Percentiles rank a stretch among this genome's conserved stretches.
Conservation (phyloP, 2,113 vertebrate species). For the Nyctereutes procyonoides region DNA sequence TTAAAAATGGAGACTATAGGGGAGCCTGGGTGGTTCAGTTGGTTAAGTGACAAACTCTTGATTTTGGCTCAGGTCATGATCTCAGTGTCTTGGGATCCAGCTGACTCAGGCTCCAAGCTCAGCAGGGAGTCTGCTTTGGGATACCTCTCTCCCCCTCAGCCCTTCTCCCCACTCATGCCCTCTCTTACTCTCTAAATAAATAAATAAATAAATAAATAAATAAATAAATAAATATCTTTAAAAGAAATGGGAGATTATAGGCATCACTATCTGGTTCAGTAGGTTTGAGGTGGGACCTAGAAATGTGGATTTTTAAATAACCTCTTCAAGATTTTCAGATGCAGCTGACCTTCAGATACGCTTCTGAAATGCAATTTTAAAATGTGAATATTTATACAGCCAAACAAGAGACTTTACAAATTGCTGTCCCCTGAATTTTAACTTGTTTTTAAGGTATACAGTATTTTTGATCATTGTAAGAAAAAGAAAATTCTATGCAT, state of each 20-base stretch:
- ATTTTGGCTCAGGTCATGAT: background rate
- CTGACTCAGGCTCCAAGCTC: background rate
- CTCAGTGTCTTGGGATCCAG: background rate
- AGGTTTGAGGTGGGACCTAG: background rate
- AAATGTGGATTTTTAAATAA: background rate
- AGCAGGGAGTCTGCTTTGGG: background rate
- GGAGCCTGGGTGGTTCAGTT: background rate
- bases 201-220: background rate
- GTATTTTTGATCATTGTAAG: background rate
- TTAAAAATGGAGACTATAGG: background rate
- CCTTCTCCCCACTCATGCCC: background rate
- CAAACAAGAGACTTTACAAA: background rate
- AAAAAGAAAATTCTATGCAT: background rate
- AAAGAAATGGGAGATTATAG: background rate
- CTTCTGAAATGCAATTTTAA: conserved; percentile 18
- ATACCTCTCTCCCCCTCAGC: background rate
- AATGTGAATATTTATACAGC: background rate
- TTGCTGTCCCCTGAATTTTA: background rate
- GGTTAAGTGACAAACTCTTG: background rate
- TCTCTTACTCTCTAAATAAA: background rate
- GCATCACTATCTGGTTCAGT: background rate
- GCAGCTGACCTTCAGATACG: background rate
- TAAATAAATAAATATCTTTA: background rate
- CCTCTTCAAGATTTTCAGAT: background rate
- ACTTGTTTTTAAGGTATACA: background rate